Percentiles rank a stretch among this genome's conserved stretches.
These are phyloP conservation scores for Kradibia gibbosae DNA, from an alignment of 1,140 invertebrate genomes.

Conservation along the genomic window DNA sequence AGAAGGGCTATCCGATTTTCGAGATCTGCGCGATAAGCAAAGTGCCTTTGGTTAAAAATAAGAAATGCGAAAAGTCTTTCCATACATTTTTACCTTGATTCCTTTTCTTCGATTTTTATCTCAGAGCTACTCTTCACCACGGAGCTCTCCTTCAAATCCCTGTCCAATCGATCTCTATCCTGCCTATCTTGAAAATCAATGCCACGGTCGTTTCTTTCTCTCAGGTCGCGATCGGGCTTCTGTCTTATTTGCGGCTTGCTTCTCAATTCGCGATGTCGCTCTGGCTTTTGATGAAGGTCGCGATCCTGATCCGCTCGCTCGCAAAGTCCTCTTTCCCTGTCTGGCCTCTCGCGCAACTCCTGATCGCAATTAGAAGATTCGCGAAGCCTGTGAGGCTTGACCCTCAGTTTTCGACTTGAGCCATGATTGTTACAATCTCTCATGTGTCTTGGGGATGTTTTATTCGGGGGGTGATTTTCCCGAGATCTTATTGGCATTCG, in stretches of 20 bases:
- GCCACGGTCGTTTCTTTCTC: slow-evolving; percentile 60
- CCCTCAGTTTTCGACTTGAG: slow-evolving; percentile 57
- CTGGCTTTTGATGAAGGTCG: slow-evolving; percentile 57
- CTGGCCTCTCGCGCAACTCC: slow-evolving; percentile 60
- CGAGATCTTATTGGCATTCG: slow-evolving; percentile 67
- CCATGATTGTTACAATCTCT: slow-evolving; percentile 29
- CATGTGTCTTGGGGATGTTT: slow-evolving; percentile 61
- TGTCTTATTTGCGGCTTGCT: slow-evolving; percentile 50
- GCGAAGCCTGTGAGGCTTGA: slow-evolving; percentile 57
- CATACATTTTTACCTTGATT: slow-evolving; percentile 54
- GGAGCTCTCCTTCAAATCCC: slow-evolving; percentile 55
- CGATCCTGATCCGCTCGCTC: slow-evolving; percentile 49
- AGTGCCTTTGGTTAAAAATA: background rate
- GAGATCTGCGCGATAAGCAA: slow-evolving; percentile 53
- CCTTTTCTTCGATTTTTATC: slow-evolving; percentile 62
- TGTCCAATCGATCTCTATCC: slow-evolving; percentile 54
- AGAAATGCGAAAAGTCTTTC: background rate
- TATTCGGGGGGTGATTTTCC: slow-evolving; percentile 68
- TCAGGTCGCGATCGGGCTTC: slow-evolving; percentile 55
- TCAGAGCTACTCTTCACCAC: slow-evolving; percentile 59
- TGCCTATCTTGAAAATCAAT: slow-evolving; percentile 62
- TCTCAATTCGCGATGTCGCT: slow-evolving; percentile 53
- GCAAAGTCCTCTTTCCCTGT: slow-evolving; percentile 51
- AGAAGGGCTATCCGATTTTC: slow-evolving; percentile 64
- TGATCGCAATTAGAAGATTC: slow-evolving; percentile 34